phyloP scores from a whole-genome alignment of 1,140 invertebrate genomes.

The Panulirus ornatus region DNA sequence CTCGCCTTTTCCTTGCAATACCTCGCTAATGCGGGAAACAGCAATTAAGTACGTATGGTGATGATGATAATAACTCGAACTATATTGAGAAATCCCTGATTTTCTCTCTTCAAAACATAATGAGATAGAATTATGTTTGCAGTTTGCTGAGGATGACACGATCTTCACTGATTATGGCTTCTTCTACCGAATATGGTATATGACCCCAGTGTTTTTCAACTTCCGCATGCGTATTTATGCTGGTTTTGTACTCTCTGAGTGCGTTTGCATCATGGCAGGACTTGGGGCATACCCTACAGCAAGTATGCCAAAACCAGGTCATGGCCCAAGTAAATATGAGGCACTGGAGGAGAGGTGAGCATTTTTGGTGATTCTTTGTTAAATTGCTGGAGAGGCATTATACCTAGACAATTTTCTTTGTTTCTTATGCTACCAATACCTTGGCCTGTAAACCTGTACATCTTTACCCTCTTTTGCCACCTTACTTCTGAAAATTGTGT shows the following conservation, averaged over 20 bases:
- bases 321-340: slow-evolving; percentile 85
- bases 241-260: slow-evolving; percentile 93
- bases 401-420: too few species aligned
- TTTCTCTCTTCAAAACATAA: slow-evolving; percentile 28
- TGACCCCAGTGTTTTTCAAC: slow-evolving; percentile 90
- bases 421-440: too few species aligned
- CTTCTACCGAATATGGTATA: slow-evolving; percentile 89
- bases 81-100: too few species aligned
- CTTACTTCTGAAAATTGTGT: too few species aligned
- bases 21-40: too few species aligned
- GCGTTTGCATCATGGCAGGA: slow-evolving; percentile 92
- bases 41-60: too few species aligned
- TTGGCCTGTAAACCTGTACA: too few species aligned
- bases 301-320: slow-evolving; percentile 85
- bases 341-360: slow-evolving; percentile 80
- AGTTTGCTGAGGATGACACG: slow-evolving; percentile 86
- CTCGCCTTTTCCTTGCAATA: too few species aligned
- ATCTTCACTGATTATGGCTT: slow-evolving; percentile 84
- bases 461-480: too few species aligned
- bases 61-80: too few species aligned
- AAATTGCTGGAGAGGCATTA: too few species aligned
- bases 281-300: slow-evolving; percentile 92
- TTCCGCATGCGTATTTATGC: slow-evolving; percentile 94
- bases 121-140: slow-evolving; percentile 78
- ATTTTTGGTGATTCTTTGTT: too few species aligned